Conservation (phyloP, 2,888 invertebrate species). For the Thelaira solivaga region DNA sequence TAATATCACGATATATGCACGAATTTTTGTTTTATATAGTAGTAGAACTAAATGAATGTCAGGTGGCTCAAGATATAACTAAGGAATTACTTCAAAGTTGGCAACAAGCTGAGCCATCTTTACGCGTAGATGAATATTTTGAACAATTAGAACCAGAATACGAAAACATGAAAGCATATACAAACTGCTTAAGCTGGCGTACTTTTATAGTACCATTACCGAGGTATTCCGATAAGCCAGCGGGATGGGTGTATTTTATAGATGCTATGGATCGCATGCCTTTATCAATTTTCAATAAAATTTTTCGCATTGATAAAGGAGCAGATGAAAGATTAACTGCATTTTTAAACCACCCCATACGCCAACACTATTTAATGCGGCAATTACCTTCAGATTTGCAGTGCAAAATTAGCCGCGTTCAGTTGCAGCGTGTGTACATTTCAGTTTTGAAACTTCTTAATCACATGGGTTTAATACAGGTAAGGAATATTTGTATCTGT, state of each 20-base stretch:
- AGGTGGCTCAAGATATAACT: constrained; percentile 65
- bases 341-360: constrained; percentile 82
- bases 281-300: constrained; percentile 82
- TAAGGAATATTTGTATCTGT: too few species aligned
- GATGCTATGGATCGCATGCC: constrained; percentile 85
- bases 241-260: constrained; percentile 84
- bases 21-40: constrained; percentile 84
- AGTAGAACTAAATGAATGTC: constrained; percentile 79
- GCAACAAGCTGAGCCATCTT: constrained; percentile 71
- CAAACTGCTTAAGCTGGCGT: constrained; percentile 81
- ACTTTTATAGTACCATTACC: constrained; percentile 85
- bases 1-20: constrained; percentile 83
- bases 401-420: constrained; percentile 68
- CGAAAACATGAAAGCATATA: constrained; percentile 69
- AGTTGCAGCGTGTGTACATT: constrained; percentile 67
- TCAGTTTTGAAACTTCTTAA: constrained; percentile 80
- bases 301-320: constrained; percentile 80
- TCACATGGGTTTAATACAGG: constrained; percentile 83
- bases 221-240: constrained; percentile 79
- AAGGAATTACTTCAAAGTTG: constrained; percentile 68
- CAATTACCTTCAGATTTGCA: constrained; percentile 78
- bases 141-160: constrained; percentile 78
- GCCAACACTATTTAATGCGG: constrained; percentile 81
- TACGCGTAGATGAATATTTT: constrained; percentile 71
- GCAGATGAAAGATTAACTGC: constrained; percentile 79